These are phyloP conservation scores for Rhorus exstirpatorius DNA, from an alignment of 2,888 invertebrate genomes.

Conservation along the genomic window DNA sequence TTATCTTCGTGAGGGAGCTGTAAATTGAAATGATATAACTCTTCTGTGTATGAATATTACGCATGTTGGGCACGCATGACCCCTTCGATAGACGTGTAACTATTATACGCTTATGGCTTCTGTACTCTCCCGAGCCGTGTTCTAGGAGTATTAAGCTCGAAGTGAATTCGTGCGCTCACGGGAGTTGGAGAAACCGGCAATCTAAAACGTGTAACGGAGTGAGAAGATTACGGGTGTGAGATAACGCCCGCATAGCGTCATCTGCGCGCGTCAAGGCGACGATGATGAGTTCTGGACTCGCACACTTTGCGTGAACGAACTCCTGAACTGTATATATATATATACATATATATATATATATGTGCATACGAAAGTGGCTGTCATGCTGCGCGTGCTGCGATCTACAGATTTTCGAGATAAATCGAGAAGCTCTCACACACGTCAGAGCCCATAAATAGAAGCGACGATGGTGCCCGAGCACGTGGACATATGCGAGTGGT, in stretches of 20 bases:
- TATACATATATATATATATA: background rate
- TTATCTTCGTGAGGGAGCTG: slow-evolving; percentile 69
- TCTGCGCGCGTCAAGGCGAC: slow-evolving; percentile 74
- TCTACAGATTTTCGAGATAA: slow-evolving; percentile 68
- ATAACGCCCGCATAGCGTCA: slow-evolving; percentile 85
- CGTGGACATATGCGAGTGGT: slow-evolving; percentile 52
- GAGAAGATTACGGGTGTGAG: slow-evolving; percentile 79
- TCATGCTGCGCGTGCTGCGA: slow-evolving; percentile 60
- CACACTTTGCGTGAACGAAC: slow-evolving; percentile 33
- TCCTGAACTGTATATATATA: slow-evolving; percentile 11
- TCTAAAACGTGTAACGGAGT: slow-evolving; percentile 78
- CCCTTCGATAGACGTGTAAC: slow-evolving; percentile 11
- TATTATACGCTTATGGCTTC: slow-evolving; percentile 52
- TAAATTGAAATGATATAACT: slow-evolving; percentile 83
- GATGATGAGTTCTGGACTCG: slow-evolving; percentile 71
- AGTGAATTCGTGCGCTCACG: slow-evolving; percentile 61
- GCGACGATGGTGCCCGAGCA: slow-evolving; percentile 12
- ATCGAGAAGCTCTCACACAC: slow-evolving; percentile 49
- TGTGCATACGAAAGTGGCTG: slow-evolving; percentile 9
- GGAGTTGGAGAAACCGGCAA: slow-evolving; percentile 74
- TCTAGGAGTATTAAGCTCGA: no score
- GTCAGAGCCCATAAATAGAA: background rate
- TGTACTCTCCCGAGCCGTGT: no score
- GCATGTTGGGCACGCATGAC: slow-evolving; percentile 28
- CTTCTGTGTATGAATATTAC: slow-evolving; percentile 43